Evolutionary conservation across 2,797 vertebrate species (phyloP), one percentile per base, ranked within the genome.

Genomic region (Mus caroli): DNA sequence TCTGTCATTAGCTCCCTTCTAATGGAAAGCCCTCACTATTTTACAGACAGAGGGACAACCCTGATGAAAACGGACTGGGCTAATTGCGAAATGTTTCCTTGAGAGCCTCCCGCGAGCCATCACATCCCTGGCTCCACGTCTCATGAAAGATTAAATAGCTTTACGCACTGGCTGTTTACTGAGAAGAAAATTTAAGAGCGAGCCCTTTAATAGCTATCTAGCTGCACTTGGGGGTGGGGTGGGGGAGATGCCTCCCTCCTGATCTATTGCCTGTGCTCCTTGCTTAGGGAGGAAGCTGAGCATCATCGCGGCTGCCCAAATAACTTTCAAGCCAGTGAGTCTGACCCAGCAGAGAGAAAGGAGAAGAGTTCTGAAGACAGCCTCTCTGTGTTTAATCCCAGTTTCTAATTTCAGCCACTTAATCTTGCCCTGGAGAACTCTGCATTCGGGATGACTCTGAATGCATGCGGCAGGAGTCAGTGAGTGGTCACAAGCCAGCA

Each of bases 101-200:
- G 60, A 91, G 88, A 93, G 96, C 76, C 92, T 94, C 92, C 84
- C 40, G 0, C 62, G 79, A 88, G 58, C 93, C 82, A 69, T 83
- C 90, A 26, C 1, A 6, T 94, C 86, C 88, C 94, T 96, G 92
- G 91, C 88, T 94, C 73, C 84, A 86, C 3, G 54, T 90, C 96
- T 96, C 89, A 89, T 92, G 87, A 94, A 96, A 97, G 91, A 95
- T 79, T 92, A 96, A 97, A 95, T 52, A 79, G 93, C 92, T 97
- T 96, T 97, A 37, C 62, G 89, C 62, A 37, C 85, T n/a, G 93
- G 88, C 95, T 97, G 95, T 97, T 97, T 92, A 95, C 87, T 60
- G 50, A 14, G 88, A 75, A 85, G 96, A 86, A 91, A 94, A 96
- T 91, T 58, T 94, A 95, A 95, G 92, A 96, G 92, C 1, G 0